Conservation (phyloP, 2,113 vertebrate species). For the Deroptyus accipitrinus region DNA sequence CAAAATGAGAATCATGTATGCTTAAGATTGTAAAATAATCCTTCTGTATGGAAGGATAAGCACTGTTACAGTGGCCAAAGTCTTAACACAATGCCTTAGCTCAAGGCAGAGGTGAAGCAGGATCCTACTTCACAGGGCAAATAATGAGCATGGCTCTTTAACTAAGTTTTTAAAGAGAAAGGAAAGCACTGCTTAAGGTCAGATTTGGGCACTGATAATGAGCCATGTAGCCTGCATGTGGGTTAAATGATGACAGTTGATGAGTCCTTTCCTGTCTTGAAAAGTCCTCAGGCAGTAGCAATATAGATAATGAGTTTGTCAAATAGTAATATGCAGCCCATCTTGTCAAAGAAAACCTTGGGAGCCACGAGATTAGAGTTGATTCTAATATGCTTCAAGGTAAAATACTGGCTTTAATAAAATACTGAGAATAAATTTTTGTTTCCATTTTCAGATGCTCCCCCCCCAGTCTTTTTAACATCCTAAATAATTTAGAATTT, state of each 20-base stretch:
- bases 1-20: not conserved
- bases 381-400: not conserved
- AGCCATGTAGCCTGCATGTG: not conserved
- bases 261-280: not conserved
- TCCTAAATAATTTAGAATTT: not conserved
- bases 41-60: not conserved
- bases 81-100: not conserved
- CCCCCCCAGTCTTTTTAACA: not conserved
- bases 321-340: not conserved
- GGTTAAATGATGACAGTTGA: not conserved
- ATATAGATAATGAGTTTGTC: not conserved
- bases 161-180: not conserved
- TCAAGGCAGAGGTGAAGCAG: not conserved
- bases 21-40: not conserved
- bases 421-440: not conserved
- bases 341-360: not conserved
- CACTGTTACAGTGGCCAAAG: fast-evolving
- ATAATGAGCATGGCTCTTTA: not conserved
- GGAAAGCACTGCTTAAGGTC: not conserved
- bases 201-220: not conserved
- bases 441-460: not conserved
- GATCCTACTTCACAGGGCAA: not conserved
- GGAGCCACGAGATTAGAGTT: not conserved
- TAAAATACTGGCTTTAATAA: not conserved
- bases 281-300: not conserved